Evolutionary conservation across 2,888 invertebrate genomes (phyloP), one percentile per base, ranked within the genome.

Genomic region (Drosophila lacicola): DNA sequence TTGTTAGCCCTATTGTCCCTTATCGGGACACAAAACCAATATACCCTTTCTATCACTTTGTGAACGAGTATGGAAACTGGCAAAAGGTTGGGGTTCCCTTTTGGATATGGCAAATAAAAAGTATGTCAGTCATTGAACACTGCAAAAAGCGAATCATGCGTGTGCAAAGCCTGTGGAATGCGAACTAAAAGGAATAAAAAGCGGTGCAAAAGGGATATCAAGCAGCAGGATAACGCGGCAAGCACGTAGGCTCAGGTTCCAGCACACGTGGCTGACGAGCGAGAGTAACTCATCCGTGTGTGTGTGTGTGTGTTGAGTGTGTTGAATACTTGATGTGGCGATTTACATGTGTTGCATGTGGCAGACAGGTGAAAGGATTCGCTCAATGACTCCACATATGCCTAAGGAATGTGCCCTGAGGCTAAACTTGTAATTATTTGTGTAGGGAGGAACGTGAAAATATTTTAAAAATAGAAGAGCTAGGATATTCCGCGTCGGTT

Each of bases 41-140:
- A 29, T 29, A 29, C 29, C 29, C 29, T 8, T 29, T 29, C 0
- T 29, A 29, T 29, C 29, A 29, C 8, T 29, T 29, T 29, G 29
- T 29, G 29, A 29, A 29, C 8, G 29, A 8, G 29, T 8, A 29
- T 29, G 29, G 29, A 29, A 29, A 29, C 29, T 29, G 29, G 29
- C 29, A 29, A 29, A 29, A 29, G 29, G 29, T 13, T 36, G 13
- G 36, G 57, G 64, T 34, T 21, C 37, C 36, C 21, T 21, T 44
- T 62, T 56, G 77, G 63, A 85, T 82, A 76, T 76, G 68, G 67
- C 79, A 86, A 75, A 88, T 89, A 80, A 80, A 89, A 89, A 68
- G 81, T 79, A 79, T 89, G 86, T 82, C 89, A 87, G 89, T 85
- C 86, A 86, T 72, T 55, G 81, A 74, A 61, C 66, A 54, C 71